Evolutionary conservation across 1,140 invertebrate genomes (phyloP).

Genomic region (Drosophila bocki): DNA sequence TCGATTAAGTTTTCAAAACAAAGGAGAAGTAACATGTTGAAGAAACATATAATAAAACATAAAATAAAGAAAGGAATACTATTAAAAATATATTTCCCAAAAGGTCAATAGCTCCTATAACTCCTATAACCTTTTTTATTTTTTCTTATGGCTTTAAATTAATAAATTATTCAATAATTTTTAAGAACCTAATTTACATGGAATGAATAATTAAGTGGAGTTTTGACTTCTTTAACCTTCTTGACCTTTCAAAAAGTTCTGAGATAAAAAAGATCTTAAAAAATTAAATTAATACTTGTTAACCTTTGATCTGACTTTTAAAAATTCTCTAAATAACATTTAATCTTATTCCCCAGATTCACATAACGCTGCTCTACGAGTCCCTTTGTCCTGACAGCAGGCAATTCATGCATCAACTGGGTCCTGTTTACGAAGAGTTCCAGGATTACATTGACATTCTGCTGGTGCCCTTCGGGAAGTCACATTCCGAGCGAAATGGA

Average conservation of each 20-base stretch:
- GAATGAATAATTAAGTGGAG: not conserved
- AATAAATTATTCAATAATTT: not conserved
- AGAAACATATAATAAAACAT: no score
- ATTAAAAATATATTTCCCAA: not conserved
- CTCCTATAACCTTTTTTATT: not conserved
- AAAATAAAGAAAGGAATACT: not conserved
- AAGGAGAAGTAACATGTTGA: not conserved
- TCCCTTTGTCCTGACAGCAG: constrained; percentile 92
- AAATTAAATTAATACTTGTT: no score
- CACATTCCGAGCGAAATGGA: constrained; percentile 85
- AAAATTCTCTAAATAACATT: not conserved
- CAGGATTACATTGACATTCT: constrained; percentile 86
- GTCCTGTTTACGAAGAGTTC: constrained; percentile 85
- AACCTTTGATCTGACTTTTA: not conserved
- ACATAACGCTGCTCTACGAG: constrained; percentile 90
- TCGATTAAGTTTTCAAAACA: not conserved
- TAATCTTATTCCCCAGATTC: constrained; percentile 42
- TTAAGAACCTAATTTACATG: not conserved
- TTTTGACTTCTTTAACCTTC: not conserved
- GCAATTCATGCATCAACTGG: constrained; percentile 88
- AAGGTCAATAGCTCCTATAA: not conserved
- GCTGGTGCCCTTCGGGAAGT: constrained; percentile 92
- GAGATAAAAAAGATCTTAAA: not conserved
- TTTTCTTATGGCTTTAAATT: not conserved
- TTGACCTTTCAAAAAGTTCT: not conserved